A percentile compares a stretch with the other conserved stretches of the same genome.
Conservation (phyloP, 2,797 vertebrate genomes). For the Pseudomugil gertrudae region DNA sequence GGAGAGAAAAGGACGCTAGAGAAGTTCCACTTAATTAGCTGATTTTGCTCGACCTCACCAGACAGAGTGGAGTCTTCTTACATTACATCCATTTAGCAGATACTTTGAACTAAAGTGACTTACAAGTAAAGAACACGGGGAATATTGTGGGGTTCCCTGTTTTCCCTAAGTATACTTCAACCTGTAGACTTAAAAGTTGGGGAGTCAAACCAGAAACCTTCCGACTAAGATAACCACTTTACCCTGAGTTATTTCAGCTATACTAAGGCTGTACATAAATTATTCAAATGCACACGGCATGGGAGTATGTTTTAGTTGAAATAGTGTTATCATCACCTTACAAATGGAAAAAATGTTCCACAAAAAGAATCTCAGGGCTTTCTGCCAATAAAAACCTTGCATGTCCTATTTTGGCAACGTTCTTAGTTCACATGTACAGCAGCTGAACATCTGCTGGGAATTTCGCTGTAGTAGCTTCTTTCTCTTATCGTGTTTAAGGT, state of each 20-base stretch:
- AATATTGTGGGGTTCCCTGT: neutral
- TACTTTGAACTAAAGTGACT: neutral
- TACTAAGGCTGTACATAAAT: neutral
- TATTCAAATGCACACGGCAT: slow-evolving; percentile 18
- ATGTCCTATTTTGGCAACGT: slow-evolving; percentile 50
- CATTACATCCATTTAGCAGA: slow-evolving; percentile 1
- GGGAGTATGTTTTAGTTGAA: slow-evolving; percentile 5
- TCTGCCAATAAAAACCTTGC: slow-evolving; percentile 34
- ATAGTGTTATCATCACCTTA: slow-evolving; percentile 12
- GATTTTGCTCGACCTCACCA: slow-evolving; percentile 45
- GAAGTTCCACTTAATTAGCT: slow-evolving; percentile 47
- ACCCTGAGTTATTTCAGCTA: neutral
- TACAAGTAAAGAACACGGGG: neutral
- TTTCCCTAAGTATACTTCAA: neutral
- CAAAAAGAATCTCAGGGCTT: slow-evolving; percentile 19
- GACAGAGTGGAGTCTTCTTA: slow-evolving; percentile 59
- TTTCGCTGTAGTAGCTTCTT: slow-evolving; percentile 22
- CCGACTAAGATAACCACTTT: neutral
- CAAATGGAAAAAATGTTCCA: slow-evolving; percentile 23
- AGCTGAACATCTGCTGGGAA: slow-evolving; percentile 28
- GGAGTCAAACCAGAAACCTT: neutral
- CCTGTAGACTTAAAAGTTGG: neutral
- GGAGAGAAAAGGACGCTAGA: slow-evolving; percentile 8
- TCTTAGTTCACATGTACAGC: slow-evolving; percentile 38
- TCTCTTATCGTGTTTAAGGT: slow-evolving; percentile 44